Evolutionary conservation across 2,113 vertebrate species (phyloP), one percentile per base, ranked within the genome.

Genomic region (Leptodactylus fuscus): DNA sequence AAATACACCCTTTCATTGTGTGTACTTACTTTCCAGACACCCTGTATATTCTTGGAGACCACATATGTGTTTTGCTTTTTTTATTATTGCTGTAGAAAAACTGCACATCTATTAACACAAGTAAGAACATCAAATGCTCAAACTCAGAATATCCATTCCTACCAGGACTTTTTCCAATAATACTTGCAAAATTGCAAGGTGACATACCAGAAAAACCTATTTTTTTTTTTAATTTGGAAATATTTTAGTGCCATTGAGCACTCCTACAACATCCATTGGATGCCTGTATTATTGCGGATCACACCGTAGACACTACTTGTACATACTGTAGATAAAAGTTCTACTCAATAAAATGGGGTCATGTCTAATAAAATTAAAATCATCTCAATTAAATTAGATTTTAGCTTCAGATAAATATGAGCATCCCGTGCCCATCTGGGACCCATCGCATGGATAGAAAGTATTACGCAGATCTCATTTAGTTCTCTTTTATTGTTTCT

Each of bases 341-440:
- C 22, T 79, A 24, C 51, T 60, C 53, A 80, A 80, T 80, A 60
- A 80, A 80, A 62, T 62, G 51, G 53, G 34, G 60, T 80, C 44
- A 80, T 44, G 51, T 36, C 76, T 60, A 79, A 79, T 79, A 79
- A n/a, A 78, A 78, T 79, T 60, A 79, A 79, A 62, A 62, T 60
- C 12, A 44, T 3, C 53, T 27, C 77, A 80, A 60, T 60, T 80
- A 62, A 60, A 38, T 79, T 58, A n/a, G 48, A 48, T 29, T 76
- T 76, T 34, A 76, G 74, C 48, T 76, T 24, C 29, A 51, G 74
- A 51, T 76, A 51, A 75, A 51, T 51, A 76, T 32, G 11, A 80
- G 24, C 76, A 58, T 80, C 34, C 58, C 9, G 77, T 62, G 32
- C 36, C 53, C 53, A 80, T 60, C 53, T 80, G 53, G 29, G 49